Evolutionary conservation across 1,140 invertebrate genomes (phyloP).

Genomic region (Babylonia areolata): DNA sequence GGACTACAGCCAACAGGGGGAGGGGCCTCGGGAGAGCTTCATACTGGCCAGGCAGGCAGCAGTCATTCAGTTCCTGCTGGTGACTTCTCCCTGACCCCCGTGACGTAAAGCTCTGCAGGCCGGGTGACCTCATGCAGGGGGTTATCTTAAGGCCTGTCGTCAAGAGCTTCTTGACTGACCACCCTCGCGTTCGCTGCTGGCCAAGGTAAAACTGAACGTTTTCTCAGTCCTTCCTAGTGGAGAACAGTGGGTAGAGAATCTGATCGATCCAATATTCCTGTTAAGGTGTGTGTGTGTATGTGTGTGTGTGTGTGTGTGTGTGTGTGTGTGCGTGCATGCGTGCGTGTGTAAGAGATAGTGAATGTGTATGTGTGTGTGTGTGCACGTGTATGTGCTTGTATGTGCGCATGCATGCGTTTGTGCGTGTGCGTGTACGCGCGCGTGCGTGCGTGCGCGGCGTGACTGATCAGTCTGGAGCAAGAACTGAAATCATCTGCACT

Average conservation of each 20-base stretch:
- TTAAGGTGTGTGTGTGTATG: not conserved
- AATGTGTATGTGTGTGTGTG: not conserved
- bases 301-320: constrained; percentile 24
- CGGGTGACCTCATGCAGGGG: not conserved
- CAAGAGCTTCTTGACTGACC: no score
- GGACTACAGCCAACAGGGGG: no score
- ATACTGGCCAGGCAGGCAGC: not conserved
- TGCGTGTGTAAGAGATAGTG: not conserved
- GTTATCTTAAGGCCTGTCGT: no score
- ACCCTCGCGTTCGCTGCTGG: not conserved
- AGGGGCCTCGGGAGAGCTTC: no score
- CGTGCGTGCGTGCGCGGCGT: not conserved
- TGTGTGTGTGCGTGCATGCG: constrained; percentile 19
- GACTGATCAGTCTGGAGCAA: no score
- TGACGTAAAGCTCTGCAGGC: not conserved
- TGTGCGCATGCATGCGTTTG: not conserved
- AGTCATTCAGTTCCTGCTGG: not conserved
- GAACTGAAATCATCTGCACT: no score
- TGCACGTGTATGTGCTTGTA: constrained; percentile 1
- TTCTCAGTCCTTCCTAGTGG: not conserved
- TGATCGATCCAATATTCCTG: no score
- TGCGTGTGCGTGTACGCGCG: not conserved
- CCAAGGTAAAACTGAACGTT: not conserved
- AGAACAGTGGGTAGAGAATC: no score
- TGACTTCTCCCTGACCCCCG: not conserved